These are phyloP conservation scores for Rhombomys opimus DNA, from an alignment of 2,113 vertebrate genomes.

Conservation along the genomic window DNA sequence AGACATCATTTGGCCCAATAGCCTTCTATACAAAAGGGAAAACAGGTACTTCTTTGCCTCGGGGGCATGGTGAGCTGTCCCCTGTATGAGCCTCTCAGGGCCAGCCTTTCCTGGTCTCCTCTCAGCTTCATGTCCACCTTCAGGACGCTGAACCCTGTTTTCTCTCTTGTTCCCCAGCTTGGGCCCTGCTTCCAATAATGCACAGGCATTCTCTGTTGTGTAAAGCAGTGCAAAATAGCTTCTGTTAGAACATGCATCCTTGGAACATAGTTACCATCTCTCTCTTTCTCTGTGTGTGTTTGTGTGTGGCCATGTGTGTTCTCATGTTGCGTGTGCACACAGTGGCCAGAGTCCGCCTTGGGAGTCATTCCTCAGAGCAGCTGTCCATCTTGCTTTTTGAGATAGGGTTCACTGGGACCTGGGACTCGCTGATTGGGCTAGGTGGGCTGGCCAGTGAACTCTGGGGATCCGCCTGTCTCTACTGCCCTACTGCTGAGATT, in stretches of 20 bases:
- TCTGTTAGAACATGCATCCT: not conserved
- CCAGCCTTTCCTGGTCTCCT: not conserved
- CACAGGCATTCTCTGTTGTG: not conserved
- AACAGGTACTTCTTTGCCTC: not conserved
- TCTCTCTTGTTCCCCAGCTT: not conserved
- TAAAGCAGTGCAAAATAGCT: too few species aligned
- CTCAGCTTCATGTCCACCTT: not conserved
- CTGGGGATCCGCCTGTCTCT: not conserved
- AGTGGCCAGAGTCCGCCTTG: not conserved
- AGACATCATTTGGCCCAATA: not conserved
- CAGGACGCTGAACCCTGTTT: not conserved
- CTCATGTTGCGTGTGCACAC: not conserved
- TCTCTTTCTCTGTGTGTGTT: too few species aligned
- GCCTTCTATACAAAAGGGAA: not conserved
- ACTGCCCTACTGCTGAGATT: not conserved
- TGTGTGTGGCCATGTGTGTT: not conserved
- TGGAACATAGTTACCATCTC: too few species aligned
- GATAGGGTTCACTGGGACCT: not conserved
- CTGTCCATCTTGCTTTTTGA: not conserved
- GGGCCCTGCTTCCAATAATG: not conserved
- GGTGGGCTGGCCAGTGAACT: not conserved
- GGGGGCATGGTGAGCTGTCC: not conserved
- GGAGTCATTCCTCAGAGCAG: not conserved
- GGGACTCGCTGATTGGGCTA: not conserved
- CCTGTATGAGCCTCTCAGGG: fast-evolving